These are phyloP conservation scores for Carassius carassius DNA, from an alignment of 2,113 vertebrate genomes.

Conservation along the genomic window DNA sequence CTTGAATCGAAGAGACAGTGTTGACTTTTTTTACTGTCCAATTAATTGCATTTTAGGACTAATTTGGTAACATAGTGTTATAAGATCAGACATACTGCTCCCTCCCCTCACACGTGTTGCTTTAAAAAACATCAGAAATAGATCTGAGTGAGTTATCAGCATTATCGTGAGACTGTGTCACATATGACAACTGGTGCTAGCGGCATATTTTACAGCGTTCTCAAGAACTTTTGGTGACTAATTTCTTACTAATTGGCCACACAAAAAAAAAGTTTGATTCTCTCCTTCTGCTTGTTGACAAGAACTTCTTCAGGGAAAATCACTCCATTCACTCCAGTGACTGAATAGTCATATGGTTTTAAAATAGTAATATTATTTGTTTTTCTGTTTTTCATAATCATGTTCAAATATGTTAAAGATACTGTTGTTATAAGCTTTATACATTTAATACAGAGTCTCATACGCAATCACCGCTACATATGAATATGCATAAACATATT, in stretches of 20 bases:
- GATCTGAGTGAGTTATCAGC: slow-evolving; percentile 44
- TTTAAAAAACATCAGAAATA: slow-evolving; percentile 59
- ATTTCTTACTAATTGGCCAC: slow-evolving; percentile 56
- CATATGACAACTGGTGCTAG: slow-evolving; percentile 42
- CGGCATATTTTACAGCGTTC: slow-evolving; percentile 52
- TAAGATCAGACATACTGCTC: slow-evolving; percentile 29
- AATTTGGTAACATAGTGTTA: slow-evolving; percentile 5
- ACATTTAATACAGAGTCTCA: not conserved
- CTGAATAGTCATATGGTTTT: not conserved
- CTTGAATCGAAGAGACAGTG: slow-evolving; percentile 20
- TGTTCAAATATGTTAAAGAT: not conserved
- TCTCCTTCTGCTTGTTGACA: slow-evolving; percentile 4
- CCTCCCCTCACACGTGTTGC: slow-evolving; percentile 38
- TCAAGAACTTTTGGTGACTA: slow-evolving; percentile 45
- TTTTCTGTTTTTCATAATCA: not conserved
- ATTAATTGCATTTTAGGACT: slow-evolving; percentile 44
- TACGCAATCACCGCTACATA: not conserved
- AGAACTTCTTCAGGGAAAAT: not conserved
- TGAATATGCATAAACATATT: not conserved
- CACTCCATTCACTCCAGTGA: not conserved
- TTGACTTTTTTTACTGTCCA: slow-evolving; percentile 48
- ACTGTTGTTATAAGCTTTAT: not conserved
- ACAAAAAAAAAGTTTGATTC: slow-evolving; percentile 42
- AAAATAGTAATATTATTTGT: not conserved
- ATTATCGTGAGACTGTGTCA: slow-evolving; percentile 57